Percentiles rank a stretch among this genome's conserved stretches.
Evolutionary conservation across 2,888 invertebrate species (phyloP).

Genomic region (Chrysolina americana): DNA sequence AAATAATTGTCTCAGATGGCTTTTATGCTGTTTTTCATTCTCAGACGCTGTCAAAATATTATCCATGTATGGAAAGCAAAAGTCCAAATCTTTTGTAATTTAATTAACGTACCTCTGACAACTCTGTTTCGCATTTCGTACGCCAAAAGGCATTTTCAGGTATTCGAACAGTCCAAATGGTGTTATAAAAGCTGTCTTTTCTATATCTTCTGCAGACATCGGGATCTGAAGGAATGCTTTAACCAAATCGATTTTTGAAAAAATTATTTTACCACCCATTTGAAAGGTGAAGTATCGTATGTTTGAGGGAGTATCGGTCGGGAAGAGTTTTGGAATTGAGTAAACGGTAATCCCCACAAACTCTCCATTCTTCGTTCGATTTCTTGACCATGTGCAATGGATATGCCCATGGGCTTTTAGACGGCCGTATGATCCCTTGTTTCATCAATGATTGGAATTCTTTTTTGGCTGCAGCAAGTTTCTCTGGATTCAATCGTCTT

Average conservation of each 20-base stretch:
- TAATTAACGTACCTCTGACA: too few species aligned
- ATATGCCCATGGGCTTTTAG: constrained; percentile 59
- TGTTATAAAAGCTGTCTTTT: constrained; percentile 50
- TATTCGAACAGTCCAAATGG: constrained; percentile 55
- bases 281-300: constrained; percentile 61
- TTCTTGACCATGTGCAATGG: too few species aligned
- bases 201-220: too few species aligned
- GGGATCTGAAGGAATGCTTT: too few species aligned
- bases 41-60: constrained; percentile 54
- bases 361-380: constrained; percentile 54
- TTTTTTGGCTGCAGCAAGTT: too few species aligned
- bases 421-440: constrained; percentile 48
- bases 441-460: too few species aligned
- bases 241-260: too few species aligned
- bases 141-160: constrained; percentile 63
- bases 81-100: constrained; percentile 48
- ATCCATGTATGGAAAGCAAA: too few species aligned
- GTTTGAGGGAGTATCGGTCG: constrained; percentile 58
- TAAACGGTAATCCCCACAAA: constrained; percentile 61
- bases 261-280: too few species aligned
- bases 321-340: constrained; percentile 56
- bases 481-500: too few species aligned
- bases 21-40: constrained; percentile 42
- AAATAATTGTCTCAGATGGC: too few species aligned
- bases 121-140: constrained; percentile 65